Base-by-base conservation (phyloP, 2,113 vertebrate species). In the Gymnarchus niloticus region DNA sequence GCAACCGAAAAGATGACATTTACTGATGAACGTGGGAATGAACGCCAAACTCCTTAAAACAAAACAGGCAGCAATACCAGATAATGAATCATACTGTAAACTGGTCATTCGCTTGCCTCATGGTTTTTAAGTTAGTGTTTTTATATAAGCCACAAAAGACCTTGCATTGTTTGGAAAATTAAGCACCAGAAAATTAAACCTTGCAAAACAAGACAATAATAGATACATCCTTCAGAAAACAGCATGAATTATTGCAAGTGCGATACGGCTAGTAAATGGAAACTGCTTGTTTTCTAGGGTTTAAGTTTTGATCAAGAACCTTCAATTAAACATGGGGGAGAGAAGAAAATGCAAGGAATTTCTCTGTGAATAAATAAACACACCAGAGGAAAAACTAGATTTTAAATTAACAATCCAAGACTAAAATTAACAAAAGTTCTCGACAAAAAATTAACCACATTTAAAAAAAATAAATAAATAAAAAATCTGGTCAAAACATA, bases 131-230 rank as follows among this genome's bases (percentile, higher is more conserved):
- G 41, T 57, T 33, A 49, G 1, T 56, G 48, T 56, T 84, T 65
- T 86, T 89, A 52, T 89, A 83, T 88, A 76, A 89, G 44, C 85
- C 76, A 87, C 87, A 77, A 90, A 87, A 84, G 86, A 82, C 81
- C 77, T 89, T 25, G 73, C 85, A 89, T 90, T 90, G 85, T 90
- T 88, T 89, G 78, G 87, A 81, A 90, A 89, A 89, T 87, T 48
- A 51, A 84, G 37, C 56, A 56, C 83, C 76, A 33, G 46, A 81
- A 81, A 33, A 88, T 85, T 84, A 87, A 57, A 84, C 73, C 37
- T 46, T 46, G 54, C 76, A 91, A 90, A 57, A 81, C 61, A 69
- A 88, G 73, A 89, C 81, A 89, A 86, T 88, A 82, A 84, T 3
- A 78, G 12, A 69, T 77, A 61, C 56, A 21, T 85, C 33, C 85